Base-by-base conservation (phyloP, 2,888 invertebrate genomes). In the Mycalesis mineus region DNA sequence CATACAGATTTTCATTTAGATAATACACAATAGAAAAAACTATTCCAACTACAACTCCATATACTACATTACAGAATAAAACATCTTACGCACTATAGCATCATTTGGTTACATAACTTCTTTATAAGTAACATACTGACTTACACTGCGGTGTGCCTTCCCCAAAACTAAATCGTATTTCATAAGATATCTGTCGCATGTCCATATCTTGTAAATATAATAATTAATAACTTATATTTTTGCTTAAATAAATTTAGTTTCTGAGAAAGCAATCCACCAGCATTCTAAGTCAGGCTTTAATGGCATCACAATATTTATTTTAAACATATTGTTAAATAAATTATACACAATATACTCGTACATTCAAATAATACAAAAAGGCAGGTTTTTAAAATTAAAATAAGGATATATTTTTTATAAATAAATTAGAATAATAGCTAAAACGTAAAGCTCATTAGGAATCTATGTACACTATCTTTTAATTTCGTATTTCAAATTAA, bases 31-130 rank as follows among this genome's bases (percentile, higher is more conserved):
- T 82, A 85, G 79, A 87, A 86, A 86, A 83, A 82, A 82, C 75
- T 78, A 79, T 81, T 75, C 74, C 72, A 73, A 73, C 84, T 87
- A 88, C 82, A 84, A 81, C 75, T 77, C 69, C 78, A 74, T 68
- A 74, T 71, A 69, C 74, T 73, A 76, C 73, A 74, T 68, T 76
- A 79, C 71, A 77, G 80, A 82, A 82, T 84, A 83, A 84, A 87
- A 86, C 83, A 80, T 80, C 82, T 85, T 86, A 88, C 66, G 69
- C 69, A 55, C 80, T 84, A 83, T 84, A 87, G 87, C 85, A 82
- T 88, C 82, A 84, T 88, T 89, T 87, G 88, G 88, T 88, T 88
- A 88, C 77, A 86, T 80, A 86, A 80, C 74, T 75, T 80, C 75
- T 69, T 75, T 73, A 79, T 82, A 80, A 82, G 78, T 84, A 84